These are phyloP conservation scores for Erebia palarica DNA, from an alignment of 2,888 invertebrate species.

Conservation along the genomic window DNA sequence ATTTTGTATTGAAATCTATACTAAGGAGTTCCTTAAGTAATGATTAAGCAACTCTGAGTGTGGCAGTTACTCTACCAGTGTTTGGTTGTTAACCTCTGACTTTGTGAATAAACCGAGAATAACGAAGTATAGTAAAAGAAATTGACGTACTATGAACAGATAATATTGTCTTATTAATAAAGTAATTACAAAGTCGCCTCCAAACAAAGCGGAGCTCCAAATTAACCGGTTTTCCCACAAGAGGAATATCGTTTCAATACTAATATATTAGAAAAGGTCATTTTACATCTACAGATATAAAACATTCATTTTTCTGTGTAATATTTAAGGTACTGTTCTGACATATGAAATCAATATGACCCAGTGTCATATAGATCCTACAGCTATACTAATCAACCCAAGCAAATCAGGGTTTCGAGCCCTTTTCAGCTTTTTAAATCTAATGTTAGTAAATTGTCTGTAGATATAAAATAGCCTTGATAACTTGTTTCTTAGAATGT, in stretches of 20 bases:
- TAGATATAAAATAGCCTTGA: constrained; percentile 4
- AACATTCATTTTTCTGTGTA: background rate
- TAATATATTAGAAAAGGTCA: background rate
- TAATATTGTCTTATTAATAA: constrained; percentile 21
- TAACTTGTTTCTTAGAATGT: constrained; percentile 25
- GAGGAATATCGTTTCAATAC: constrained; percentile 12
- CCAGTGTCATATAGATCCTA: too few relatives aligned
- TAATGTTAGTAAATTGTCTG: background rate
- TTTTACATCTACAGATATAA: constrained; percentile 14
- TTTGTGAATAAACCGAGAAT: background rate
- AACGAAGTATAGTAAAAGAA: constrained; percentile 1
- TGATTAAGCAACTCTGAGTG: too few relatives aligned
- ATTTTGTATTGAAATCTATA: too few relatives aligned
- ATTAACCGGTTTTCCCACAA: background rate
- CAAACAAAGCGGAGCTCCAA: constrained; percentile 25
- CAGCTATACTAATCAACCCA: too few relatives aligned
- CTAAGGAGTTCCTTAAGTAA: too few relatives aligned
- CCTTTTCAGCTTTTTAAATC: too few relatives aligned
- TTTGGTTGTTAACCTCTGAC: background rate
- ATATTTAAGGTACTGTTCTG: too few relatives aligned
- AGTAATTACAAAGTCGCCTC: constrained; percentile 30
- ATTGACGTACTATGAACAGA: background rate
- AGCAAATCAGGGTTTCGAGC: too few relatives aligned
- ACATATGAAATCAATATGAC: too few relatives aligned
- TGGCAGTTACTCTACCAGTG: too few relatives aligned